Evolutionary conservation across 2,113 vertebrate genomes (phyloP).

Genomic region (Anas platyrhynchos): DNA sequence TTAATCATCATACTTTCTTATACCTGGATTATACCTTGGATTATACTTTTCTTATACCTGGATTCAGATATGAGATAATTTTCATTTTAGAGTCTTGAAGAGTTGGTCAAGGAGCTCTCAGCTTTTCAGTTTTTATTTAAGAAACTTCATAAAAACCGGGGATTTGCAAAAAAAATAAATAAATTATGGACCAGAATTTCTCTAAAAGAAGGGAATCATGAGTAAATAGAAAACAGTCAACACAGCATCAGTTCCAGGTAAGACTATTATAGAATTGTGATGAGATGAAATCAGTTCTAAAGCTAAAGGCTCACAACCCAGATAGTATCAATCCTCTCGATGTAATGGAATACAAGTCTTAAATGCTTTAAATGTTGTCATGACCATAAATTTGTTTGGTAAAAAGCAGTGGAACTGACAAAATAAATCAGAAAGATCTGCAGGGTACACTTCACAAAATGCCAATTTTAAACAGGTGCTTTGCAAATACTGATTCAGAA

Average conservation of each 20-base stretch:
- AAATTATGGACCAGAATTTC: not conserved
- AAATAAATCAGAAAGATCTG: not conserved
- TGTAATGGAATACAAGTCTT: not conserved
- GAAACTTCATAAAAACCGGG: not conserved
- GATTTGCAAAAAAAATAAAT: not conserved
- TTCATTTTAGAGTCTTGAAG: not conserved
- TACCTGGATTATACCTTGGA: not conserved
- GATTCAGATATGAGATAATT: not conserved
- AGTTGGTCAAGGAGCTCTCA: not conserved
- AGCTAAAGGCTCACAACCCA: not conserved
- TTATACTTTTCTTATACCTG: not conserved
- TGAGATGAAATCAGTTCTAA: not conserved
- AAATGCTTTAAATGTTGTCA: not conserved
- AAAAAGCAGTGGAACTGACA: not conserved
- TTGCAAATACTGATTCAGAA: not conserved
- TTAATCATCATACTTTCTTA: not conserved
- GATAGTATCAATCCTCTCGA: not conserved
- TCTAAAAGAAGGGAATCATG: not conserved
- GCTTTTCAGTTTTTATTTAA: not conserved
- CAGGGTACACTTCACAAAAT: not conserved
- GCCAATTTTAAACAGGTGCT: not conserved
- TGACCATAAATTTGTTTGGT: not conserved
- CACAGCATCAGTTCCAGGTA: not conserved
- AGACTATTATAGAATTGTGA: not conserved
- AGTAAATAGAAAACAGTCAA: not conserved